Evolutionary conservation across 2,113 vertebrate species (phyloP), one percentile per base, ranked within the genome.

Genomic region (Machaerirhynchus nigripectus): DNA sequence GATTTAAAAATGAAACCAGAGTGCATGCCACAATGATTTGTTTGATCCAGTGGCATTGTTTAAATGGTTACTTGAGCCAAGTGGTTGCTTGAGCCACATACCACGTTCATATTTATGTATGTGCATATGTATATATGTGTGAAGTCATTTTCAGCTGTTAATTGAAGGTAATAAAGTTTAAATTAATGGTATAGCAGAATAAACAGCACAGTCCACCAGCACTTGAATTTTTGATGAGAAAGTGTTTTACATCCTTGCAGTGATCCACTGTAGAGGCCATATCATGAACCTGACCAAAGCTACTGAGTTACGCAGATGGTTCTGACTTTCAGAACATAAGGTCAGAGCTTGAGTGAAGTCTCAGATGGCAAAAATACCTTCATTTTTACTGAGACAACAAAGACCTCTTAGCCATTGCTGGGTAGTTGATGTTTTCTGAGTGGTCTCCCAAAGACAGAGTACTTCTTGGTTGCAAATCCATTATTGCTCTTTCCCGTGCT

Each of bases 391-490:
- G 81, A 92, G 64, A 91, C 82, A 96, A 80, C 86, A 82, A 87
- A 93, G 77, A 55, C 47, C 46, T 95, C 87, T 87, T 84, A 89
- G 78, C 82, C 37, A 33, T 27, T 69, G 63, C 93, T 87, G 50
- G 37, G 39, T 67, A 82, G 93, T 91, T 97, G 93, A 93, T 88
- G 53, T 95, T 94, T 96, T 93, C 90, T 79, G 89, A 94, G 89
- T 76, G 10, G 56, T 77, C 85, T 97, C 85, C 61, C 52, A 49
- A 74, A 94, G 92, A 94, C 81, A 65, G 89, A 90, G 59, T 77
- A 47, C 61, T 89, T 68, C 23, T 88, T 40, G 10, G 44, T 80
- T 92, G 30, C 56, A 68, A 65, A 94, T 93, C 73, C 53, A 24
- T 94, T 92, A 69, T 76, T 94, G 84, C 70, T 90, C 75, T 94